These are phyloP conservation scores for Synodontis membranacea DNA, from an alignment of 2,113 vertebrate species.

Conservation along the genomic window DNA sequence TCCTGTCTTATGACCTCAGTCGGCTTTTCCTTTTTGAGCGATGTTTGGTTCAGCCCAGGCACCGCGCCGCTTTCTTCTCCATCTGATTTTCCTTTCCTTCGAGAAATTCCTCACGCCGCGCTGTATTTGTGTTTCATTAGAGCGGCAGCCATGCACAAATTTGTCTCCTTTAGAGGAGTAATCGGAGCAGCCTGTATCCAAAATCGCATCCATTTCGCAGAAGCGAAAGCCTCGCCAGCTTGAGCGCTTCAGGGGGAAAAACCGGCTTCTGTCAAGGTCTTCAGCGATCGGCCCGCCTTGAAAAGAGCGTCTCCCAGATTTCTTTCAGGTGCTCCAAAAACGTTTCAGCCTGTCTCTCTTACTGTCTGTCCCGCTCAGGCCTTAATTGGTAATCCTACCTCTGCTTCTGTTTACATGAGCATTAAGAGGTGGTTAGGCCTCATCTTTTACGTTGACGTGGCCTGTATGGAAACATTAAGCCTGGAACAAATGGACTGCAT, in stretches of 20 bases:
- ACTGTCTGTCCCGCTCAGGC: neutral
- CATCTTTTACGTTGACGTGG: neutral
- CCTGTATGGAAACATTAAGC: constrained; percentile 11
- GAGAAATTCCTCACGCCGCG: constrained; percentile 3
- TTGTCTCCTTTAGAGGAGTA: constrained; percentile 30
- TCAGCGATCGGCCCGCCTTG: neutral
- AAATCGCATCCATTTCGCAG: constrained; percentile 31
- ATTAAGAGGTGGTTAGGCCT: neutral
- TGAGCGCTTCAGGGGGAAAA: constrained; percentile 4
- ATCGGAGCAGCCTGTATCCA: constrained; percentile 31
- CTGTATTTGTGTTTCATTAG: constrained; percentile 32
- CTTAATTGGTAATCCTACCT: constrained; percentile 30
- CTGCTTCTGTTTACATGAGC: neutral
- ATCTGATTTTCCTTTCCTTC: constrained; percentile 14
- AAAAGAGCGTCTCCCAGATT: constrained; percentile 3
- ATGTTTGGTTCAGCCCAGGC: neutral
- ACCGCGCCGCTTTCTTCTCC: neutral
- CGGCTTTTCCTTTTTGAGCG: constrained; percentile 18
- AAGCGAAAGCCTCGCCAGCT: constrained; percentile 7
- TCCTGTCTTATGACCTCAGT: neutral
- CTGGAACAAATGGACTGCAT: constrained; percentile 14
- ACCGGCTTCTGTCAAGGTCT: neutral
- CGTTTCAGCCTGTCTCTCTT: neutral
- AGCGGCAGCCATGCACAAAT: constrained; percentile 14
- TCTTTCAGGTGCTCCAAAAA: constrained; percentile 16